Evolutionary conservation across 1,140 invertebrate species (phyloP), one percentile per base, ranked within the genome.

Genomic region (Trigoniulus corallinus): DNA sequence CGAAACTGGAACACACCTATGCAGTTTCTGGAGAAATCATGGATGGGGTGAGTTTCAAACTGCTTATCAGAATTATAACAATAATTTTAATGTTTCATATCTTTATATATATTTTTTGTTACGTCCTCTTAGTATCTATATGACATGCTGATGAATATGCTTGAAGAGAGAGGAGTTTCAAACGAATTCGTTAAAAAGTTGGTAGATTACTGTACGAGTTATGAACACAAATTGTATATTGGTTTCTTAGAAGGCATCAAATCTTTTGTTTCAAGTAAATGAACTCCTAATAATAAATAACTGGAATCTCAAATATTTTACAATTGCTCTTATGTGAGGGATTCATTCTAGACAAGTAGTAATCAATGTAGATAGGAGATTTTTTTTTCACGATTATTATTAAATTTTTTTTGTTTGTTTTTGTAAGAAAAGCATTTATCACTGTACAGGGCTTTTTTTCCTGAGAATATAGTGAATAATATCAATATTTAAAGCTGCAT

Each of bases 161-260:
- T 96, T 47, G 88, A 94, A 64, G 89, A 95, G 61, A 87, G 92
- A 60, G 89, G 89, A 25, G 74, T 96, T 51, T 81, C 80, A 52
- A 89, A 92, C 63, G 85, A 91, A 55, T 94, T 95, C 70, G 82
- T 79, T 10, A 81, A 88, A 50, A 85, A 92, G 64, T 59, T 96
- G 1, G 77, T 83, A 0, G 79, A 86, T 41, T 78, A 88, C 55
- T 85, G 84, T 61, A 94, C 91, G 1, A 74, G 73, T 15, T 93
- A 94, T 61, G 92, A 96, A 67, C 89, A 94, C 60, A 72, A 75
- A 2, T 78, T 82, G 1, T 96, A 95, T 62, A 82, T 95, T 59
- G 77, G 77, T 44, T 69, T 95, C 15, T 69, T 96, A 21, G 81
- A 89, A 66, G 77, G 79, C 39, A 70, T 95, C 2, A 88, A 87